These are phyloP conservation scores for Paratrypauchen microcephalus DNA, from an alignment of 2,797 vertebrate species.

Conservation along the genomic window DNA sequence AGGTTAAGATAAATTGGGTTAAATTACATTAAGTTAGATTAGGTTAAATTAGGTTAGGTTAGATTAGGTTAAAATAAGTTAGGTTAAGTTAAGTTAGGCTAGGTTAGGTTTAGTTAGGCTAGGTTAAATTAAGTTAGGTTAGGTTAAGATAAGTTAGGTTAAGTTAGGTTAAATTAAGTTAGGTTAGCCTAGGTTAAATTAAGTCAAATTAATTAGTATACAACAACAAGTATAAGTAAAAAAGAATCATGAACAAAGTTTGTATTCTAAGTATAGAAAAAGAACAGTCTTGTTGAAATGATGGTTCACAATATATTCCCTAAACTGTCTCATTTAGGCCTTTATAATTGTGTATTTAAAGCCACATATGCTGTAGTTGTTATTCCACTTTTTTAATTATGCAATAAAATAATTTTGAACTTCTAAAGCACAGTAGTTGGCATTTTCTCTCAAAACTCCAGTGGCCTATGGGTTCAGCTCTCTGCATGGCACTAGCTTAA, in stretches of 20 bases:
- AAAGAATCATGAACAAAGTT: background rate
- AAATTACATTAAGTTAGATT: too few relatives aligned
- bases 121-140: too few relatives aligned
- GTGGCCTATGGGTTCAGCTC: slow-evolving; percentile 8
- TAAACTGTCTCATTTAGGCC: background rate
- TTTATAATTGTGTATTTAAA: slow-evolving; percentile 1
- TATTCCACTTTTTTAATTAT: background rate
- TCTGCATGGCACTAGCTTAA: slow-evolving; percentile 7
- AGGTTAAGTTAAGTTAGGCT: too few relatives aligned
- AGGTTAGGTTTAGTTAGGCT: too few relatives aligned
- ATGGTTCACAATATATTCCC: background rate
- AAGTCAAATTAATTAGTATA: too few relatives aligned
- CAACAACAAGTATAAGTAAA: too few relatives aligned
- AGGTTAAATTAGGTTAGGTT: too few relatives aligned
- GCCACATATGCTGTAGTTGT: background rate
- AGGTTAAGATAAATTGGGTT: too few relatives aligned
- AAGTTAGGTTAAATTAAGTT: too few relatives aligned
- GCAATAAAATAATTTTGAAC: slow-evolving; percentile 1
- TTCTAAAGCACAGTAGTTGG: background rate
- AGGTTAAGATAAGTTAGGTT: too few relatives aligned
- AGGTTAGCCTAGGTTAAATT: too few relatives aligned
- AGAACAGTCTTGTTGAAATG: background rate
- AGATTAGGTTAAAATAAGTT: too few relatives aligned
- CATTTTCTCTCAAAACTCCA: background rate
- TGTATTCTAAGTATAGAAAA: background rate